Evolutionary conservation across 2,113 vertebrate genomes (phyloP).

Genomic region (Trogon surrucura): DNA sequence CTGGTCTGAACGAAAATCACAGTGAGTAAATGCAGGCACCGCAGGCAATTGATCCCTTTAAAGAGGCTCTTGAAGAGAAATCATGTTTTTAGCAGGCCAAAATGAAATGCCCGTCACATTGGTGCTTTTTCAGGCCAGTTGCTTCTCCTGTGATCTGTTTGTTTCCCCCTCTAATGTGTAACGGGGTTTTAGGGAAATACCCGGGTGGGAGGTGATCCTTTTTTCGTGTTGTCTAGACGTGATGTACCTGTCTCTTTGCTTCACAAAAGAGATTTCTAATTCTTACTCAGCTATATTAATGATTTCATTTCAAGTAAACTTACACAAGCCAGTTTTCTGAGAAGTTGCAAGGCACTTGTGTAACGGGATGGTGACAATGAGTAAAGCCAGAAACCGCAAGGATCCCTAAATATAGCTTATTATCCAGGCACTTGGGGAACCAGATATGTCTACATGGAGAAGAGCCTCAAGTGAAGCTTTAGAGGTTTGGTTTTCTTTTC

Average conservation of each 20-base stretch:
- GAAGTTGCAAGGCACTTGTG: neutral
- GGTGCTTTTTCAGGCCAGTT: neutral
- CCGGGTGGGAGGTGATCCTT: neutral
- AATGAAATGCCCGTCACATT: neutral
- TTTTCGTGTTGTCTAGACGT: neutral
- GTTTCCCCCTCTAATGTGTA: accelerated
- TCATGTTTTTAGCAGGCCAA: neutral
- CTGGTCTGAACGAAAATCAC: neutral
- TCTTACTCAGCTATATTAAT: neutral
- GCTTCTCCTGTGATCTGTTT: neutral
- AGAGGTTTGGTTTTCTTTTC: neutral
- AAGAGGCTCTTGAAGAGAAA: neutral
- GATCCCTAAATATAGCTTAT: constrained; percentile 42
- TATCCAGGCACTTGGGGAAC: neutral
- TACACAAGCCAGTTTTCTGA: neutral
- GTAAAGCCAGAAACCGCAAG: constrained; percentile 6
- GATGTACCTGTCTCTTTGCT: neutral
- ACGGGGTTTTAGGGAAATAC: neutral
- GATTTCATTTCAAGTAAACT: neutral
- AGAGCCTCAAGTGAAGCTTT: neutral
- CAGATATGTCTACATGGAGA: neutral
- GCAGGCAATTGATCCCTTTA: neutral
- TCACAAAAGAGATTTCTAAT: neutral
- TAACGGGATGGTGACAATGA: neutral
- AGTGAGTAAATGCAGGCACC: neutral